Evolutionary conservation across 2,888 invertebrate genomes (phyloP), one percentile per base, ranked within the genome.

Genomic region (Ectemnius lituratus): DNA sequence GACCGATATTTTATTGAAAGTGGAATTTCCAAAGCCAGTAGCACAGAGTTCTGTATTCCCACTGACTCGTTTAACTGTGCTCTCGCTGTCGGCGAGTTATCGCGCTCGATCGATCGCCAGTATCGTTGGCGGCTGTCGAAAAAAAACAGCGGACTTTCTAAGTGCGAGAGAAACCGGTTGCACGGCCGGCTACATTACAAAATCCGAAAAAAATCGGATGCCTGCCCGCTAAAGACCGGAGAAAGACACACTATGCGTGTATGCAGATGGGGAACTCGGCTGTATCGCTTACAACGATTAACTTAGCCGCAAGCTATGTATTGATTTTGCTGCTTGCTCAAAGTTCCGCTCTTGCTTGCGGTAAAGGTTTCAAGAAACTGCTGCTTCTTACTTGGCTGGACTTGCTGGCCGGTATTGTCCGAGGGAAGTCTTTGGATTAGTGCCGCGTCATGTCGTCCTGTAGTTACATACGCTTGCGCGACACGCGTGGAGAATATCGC

Each of bases 141-240:
- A 70, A 70, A 78, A 75, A 73, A 57, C 67, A 52, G 56, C 62
- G 56, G 67, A 63, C 78, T 77, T 80, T 84, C 78, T 76, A 79
- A 74, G 73, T 72, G 73, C 75, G 67, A 60, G 70, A 62, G 70
- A 77, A 82, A 82, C 82, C 82, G 82, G 82, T 82, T 78, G 49
- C 56, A 47, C 67, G 56, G 69, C 72, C 67, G 65, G 74, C 67
- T 83, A 73, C 27, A 70, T 83, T 82, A 76, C 76, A 73, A 75
- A 76, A 70, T 83, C 69, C 47, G 56, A 67, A 76, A 37, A 76
- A 81, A 67, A 70, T 78, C 66, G 71, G 37, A 37, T 11, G 78
- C 69, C 73, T 75, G 78, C 67, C 37, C 62, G 57, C 68, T 67
- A 67, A 47, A 46, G 57, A 28, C 52, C 52, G 37, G 6, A 58